A percentile compares a stretch with the other conserved stretches of the same genome.
Evolutionary conservation across 2,113 vertebrate species (phyloP).

Genomic region (Anguilla rostrata): DNA sequence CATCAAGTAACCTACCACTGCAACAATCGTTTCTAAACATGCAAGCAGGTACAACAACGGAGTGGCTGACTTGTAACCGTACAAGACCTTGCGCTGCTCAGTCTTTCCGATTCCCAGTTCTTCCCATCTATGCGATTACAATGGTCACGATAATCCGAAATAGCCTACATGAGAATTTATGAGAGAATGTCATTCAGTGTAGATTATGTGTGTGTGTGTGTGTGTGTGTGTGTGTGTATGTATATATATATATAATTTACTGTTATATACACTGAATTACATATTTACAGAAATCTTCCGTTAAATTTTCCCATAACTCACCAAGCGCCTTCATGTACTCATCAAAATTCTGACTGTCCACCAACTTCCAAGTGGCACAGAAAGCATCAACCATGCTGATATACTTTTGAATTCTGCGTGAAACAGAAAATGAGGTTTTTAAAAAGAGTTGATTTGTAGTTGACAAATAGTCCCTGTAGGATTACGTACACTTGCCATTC

Average conservation of each 20-base stretch:
- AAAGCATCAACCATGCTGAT: slow-evolving; percentile 87
- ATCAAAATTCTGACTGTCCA: slow-evolving; percentile 94
- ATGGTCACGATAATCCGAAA: too few species aligned
- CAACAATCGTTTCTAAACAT: not conserved
- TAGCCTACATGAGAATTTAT: too few species aligned
- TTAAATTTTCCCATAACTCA: slow-evolving; percentile 56
- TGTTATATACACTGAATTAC: not conserved
- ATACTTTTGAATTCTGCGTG: slow-evolving; percentile 33
- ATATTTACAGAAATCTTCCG: not conserved
- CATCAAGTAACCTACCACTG: not conserved
- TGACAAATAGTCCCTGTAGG: not conserved
- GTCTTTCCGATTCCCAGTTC: too few species aligned
- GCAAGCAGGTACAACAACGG: not conserved
- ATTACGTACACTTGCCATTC: slow-evolving; percentile 3
- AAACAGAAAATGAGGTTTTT: not conserved
- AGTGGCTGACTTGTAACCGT: too few species aligned
- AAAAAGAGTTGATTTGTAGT: not conserved
- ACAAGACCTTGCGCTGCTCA: too few species aligned
- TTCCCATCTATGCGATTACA: too few species aligned
- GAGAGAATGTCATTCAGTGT: too few species aligned
- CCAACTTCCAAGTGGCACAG: slow-evolving; percentile 91
- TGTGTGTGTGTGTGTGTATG: too few species aligned
- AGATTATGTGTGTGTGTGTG: too few species aligned
- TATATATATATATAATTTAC: too few species aligned
- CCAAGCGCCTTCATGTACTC: slow-evolving; percentile 95